Evolutionary conservation across 2,888 invertebrate species (phyloP).

Genomic region (Plemyria rubiginata): DNA sequence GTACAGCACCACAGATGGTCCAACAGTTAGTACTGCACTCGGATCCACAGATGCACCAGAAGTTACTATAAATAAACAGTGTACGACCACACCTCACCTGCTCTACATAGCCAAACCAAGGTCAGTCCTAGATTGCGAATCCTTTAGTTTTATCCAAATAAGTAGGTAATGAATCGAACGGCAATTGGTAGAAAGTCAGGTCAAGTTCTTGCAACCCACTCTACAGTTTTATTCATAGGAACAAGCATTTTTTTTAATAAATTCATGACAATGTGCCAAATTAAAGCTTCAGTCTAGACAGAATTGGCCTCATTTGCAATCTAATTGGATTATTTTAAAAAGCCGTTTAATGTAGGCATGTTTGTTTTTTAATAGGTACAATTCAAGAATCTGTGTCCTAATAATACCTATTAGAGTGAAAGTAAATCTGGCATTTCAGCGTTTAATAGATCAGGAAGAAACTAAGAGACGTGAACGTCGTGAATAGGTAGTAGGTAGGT

Average conservation of each 20-base stretch:
- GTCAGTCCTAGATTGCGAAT: slow-evolving; percentile 35
- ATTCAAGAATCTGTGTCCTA: not conserved
- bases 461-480: not conserved
- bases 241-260: slow-evolving; percentile 4
- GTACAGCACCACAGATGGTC: slow-evolving; percentile 14
- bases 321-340: slow-evolving; percentile 9
- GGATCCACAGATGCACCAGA: slow-evolving; percentile 9
- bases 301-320: slow-evolving; percentile 20
- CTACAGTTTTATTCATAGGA: not conserved
- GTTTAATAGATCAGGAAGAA: too few species aligned
- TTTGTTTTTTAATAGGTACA: not conserved
- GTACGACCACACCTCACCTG: slow-evolving; percentile 46
- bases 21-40: slow-evolving; percentile 18
- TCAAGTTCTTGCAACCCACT: slow-evolving; percentile 6
- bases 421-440: not conserved
- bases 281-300: slow-evolving; percentile 22
- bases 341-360: not conserved
- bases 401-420: not conserved
- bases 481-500: not conserved
- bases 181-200: slow-evolving; percentile 1
- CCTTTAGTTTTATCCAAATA: slow-evolving; percentile 8
- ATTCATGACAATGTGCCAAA: slow-evolving; percentile 33
- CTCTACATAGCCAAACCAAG: slow-evolving; percentile 38
- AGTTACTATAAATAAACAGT: slow-evolving; percentile 11
- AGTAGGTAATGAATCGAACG: slow-evolving; percentile 3